A percentile compares a stretch with the other conserved stretches of the same genome.
phyloP scores from a whole-genome alignment of 2,888 invertebrate species.

The Ferdinandea cuprea region DNA sequence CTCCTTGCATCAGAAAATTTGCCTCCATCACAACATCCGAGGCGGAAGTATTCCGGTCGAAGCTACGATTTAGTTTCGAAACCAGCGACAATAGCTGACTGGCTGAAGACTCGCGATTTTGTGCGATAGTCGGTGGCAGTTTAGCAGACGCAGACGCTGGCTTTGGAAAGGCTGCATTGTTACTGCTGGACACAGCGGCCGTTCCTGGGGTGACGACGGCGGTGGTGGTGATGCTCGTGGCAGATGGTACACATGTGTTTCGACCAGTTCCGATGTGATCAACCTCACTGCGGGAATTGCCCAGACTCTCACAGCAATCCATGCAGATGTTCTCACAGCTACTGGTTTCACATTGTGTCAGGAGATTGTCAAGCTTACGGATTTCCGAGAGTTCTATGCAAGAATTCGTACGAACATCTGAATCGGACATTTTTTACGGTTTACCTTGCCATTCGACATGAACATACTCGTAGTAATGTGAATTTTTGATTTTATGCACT shows the following conservation, averaged over 20 bases:
- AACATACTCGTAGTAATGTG: slow-evolving; percentile 38
- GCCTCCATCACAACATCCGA: slow-evolving; percentile 75
- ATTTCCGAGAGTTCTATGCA: slow-evolving; percentile 78
- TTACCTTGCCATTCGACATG: slow-evolving; percentile 62
- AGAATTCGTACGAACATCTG: slow-evolving; percentile 77
- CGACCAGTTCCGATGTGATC: slow-evolving; percentile 53
- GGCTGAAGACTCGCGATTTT: slow-evolving; percentile 69
- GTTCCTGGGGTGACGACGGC: slow-evolving; percentile 10
- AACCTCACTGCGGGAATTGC: slow-evolving; percentile 75
- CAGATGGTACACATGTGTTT: slow-evolving; percentile 17
- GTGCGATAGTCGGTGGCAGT: slow-evolving; percentile 61
- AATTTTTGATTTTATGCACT: slow-evolving; percentile 2
- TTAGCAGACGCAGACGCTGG: slow-evolving; percentile 52
- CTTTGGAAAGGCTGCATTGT: slow-evolving; percentile 42
- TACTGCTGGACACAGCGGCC: slow-evolving; percentile 38
- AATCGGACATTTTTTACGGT: slow-evolving; percentile 77
- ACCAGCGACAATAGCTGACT: slow-evolving; percentile 70
- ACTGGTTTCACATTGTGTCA: slow-evolving; percentile 78
- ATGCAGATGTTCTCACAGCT: slow-evolving; percentile 78
- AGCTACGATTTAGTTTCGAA: slow-evolving; percentile 71
- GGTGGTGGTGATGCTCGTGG: slow-evolving; percentile 37
- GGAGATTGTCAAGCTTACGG: slow-evolving; percentile 77
- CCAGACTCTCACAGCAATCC: slow-evolving; percentile 77
- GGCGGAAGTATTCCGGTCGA: slow-evolving; percentile 72
- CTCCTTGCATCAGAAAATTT: slow-evolving; percentile 67